Percentiles rank a stretch among this genome's conserved stretches.
Conservation (phyloP, 2,113 vertebrate species). For the Podilymbus podiceps region DNA sequence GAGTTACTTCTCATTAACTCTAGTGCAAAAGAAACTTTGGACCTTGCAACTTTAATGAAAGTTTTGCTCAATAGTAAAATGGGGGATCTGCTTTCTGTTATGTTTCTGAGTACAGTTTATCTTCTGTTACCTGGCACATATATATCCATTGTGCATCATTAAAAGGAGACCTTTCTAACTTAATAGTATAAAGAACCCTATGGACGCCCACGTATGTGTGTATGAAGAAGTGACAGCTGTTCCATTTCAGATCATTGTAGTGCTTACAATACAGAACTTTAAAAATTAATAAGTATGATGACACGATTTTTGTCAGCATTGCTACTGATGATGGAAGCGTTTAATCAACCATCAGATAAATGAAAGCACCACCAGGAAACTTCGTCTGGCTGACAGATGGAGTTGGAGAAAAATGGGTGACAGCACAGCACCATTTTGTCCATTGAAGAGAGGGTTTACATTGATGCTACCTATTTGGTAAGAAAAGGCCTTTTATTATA, state of each 20-base stretch:
- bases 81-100: background rate
- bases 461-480: background rate
- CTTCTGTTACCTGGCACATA: background rate
- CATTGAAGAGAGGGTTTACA: background rate
- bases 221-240: slow-evolving; percentile 68
- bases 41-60: background rate
- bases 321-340: slow-evolving; percentile 52
- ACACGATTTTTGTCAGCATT: slow-evolving; percentile 43
- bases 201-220: slow-evolving; percentile 29
- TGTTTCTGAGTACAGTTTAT: slow-evolving; percentile 6
- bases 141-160: background rate
- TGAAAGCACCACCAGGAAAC: background rate
- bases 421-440: background rate
- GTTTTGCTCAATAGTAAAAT: background rate
- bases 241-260: slow-evolving; percentile 61
- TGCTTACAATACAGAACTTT: slow-evolving; percentile 61
- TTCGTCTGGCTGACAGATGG: slow-evolving; percentile 20
- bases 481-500: background rate
- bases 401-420: background rate
- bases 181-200: slow-evolving; percentile 18
- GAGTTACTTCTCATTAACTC: background rate
- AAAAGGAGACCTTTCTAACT: background rate
- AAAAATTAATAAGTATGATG: slow-evolving; percentile 71
- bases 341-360: slow-evolving; percentile 40
- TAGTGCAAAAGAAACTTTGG: background rate